Conservation (phyloP, 2,888 invertebrate genomes). For the Acrocera orbiculus region DNA sequence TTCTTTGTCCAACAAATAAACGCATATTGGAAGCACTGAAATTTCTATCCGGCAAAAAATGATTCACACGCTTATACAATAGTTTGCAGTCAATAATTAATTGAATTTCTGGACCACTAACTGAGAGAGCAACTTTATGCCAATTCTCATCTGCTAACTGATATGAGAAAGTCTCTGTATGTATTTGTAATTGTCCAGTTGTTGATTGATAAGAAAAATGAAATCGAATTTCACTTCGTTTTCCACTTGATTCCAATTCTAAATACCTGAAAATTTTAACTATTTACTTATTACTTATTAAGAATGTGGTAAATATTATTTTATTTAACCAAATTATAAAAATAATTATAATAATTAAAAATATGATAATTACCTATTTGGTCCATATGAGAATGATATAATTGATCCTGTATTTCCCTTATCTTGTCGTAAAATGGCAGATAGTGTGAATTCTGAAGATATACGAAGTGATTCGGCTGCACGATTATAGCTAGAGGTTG, state of each 20-base stretch:
- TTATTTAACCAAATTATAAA: conserved; percentile 3
- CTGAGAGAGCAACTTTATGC: conserved; percentile 71
- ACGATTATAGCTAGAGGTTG: conserved; percentile 29
- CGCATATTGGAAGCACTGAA: conserved; percentile 54
- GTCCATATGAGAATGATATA: conserved; percentile 64
- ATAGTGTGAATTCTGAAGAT: conserved; percentile 64
- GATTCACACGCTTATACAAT: conserved; percentile 61
- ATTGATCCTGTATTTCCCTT: conserved; percentile 68
- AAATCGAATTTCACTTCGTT: conserved; percentile 69
- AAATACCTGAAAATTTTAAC: conserved; percentile 55
- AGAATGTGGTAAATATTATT: conserved; percentile 4
- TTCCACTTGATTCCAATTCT: conserved; percentile 81
- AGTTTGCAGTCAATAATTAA: conserved; percentile 75
- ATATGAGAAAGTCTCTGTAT: conserved; percentile 75
- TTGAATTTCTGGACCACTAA: conserved; percentile 69
- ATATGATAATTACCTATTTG: conserved; percentile 48
- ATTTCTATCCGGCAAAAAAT: conserved; percentile 55
- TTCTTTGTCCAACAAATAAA: conserved; percentile 78
- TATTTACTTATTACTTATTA: conserved; percentile 14
- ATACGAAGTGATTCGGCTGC: conserved; percentile 49
- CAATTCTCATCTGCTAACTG: conserved; percentile 73
- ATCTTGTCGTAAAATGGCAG: conserved; percentile 60
- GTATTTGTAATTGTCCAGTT: conserved; percentile 42
- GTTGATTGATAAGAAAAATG: conserved; percentile 46
- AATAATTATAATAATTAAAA: conserved; percentile 4